Evolutionary conservation across 2,888 invertebrate genomes (phyloP).

Genomic region (Nudaria mundana): DNA sequence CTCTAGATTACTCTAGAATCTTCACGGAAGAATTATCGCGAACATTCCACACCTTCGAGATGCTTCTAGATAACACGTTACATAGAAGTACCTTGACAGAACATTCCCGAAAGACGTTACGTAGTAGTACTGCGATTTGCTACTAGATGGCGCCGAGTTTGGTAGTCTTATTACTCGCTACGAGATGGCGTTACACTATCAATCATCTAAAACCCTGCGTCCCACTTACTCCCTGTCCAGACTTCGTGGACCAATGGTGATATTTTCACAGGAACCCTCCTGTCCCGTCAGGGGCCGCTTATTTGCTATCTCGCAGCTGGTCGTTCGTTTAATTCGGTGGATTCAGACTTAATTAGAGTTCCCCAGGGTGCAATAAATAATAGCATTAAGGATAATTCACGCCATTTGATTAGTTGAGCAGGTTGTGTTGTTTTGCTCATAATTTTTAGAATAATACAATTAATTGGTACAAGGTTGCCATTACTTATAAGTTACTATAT

Average conservation of each 20-base stretch:
- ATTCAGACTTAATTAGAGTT: slow-evolving; percentile 38
- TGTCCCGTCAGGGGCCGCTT: slow-evolving; percentile 22
- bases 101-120: too few species aligned
- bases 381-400: slow-evolving; percentile 32
- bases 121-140: too few species aligned
- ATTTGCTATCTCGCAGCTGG: slow-evolving; percentile 37
- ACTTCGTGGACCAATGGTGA: slow-evolving; percentile 30
- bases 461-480: slow-evolving; percentile 14
- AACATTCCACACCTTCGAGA: too few species aligned
- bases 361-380: slow-evolving; percentile 34
- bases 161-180: too few species aligned
- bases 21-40: too few species aligned
- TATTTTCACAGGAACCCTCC: slow-evolving; percentile 38
- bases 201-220: slow-evolving; percentile 37
- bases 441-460: slow-evolving; percentile 9
- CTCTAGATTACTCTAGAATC: too few species aligned
- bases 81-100: too few species aligned
- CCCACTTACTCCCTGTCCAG: slow-evolving; percentile 22
- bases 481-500: too few species aligned
- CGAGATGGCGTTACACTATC: too few species aligned
- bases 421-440: slow-evolving; percentile 16
- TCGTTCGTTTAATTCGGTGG: slow-evolving; percentile 32
- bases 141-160: too few species aligned
- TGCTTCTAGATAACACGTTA: too few species aligned
- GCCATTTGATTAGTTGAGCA: slow-evolving; percentile 22